phyloP scores from a whole-genome alignment of 2,113 vertebrate genomes.

The Mormyrus lacerda region DNA sequence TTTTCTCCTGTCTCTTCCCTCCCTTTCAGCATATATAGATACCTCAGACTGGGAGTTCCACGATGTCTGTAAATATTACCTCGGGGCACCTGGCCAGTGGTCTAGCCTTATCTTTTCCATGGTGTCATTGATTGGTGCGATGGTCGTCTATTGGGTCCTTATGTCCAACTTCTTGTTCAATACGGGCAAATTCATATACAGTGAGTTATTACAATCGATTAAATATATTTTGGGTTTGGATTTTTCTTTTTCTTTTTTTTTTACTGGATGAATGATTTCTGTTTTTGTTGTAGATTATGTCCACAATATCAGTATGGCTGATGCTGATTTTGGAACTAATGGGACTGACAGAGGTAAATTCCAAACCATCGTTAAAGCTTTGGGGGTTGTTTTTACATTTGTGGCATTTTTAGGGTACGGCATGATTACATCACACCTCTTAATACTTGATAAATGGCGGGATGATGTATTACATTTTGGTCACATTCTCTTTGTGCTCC shows the following conservation, averaged over 20 bases:
- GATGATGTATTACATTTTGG: not conserved
- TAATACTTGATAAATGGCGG: not conserved
- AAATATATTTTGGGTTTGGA: not conserved
- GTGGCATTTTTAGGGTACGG: not conserved
- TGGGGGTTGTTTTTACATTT: not conserved
- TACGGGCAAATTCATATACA: constrained; percentile 88
- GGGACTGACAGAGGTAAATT: constrained; percentile 74
- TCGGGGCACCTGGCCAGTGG: constrained; percentile 87
- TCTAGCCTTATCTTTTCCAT: constrained; percentile 88
- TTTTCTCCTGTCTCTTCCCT: not conserved
- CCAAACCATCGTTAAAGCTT: not conserved
- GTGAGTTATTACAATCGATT: constrained; percentile 63
- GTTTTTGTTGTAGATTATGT: constrained; percentile 62
- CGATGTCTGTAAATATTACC: constrained; percentile 90
- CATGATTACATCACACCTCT: not conserved
- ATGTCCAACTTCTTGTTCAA: constrained; percentile 98
- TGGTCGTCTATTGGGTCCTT: constrained; percentile 98
- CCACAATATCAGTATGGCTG: constrained; percentile 75
- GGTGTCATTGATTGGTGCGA: constrained; percentile 87
- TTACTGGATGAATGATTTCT: not conserved
- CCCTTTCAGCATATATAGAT: constrained; percentile 64
- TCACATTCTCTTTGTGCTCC: not conserved
- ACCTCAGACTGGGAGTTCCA: constrained; percentile 89
- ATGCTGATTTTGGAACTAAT: constrained; percentile 74
- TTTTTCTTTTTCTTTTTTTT: not conserved